Conservation (phyloP, 2,888 invertebrate species). For the Temnothorax ravouxi region DNA sequence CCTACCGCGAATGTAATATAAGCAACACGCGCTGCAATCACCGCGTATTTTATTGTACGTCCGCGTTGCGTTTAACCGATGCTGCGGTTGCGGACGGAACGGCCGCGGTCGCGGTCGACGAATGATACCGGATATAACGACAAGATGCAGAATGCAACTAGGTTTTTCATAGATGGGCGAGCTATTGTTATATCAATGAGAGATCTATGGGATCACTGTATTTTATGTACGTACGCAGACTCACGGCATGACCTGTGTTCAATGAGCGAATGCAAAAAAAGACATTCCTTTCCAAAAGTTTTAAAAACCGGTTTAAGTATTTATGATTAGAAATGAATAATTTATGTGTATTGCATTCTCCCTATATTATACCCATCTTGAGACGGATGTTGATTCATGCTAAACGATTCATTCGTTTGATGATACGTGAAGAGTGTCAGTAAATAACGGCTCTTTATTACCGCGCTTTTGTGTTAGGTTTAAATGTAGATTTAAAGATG, state of each 20-base stretch:
- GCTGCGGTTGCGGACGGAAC: slow-evolving; percentile 33
- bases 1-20: slow-evolving; percentile 14
- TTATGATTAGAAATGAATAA: neutral
- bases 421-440: neutral
- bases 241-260: no score
- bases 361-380: neutral
- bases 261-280: neutral
- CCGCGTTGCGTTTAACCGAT: slow-evolving; percentile 40
- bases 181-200: slow-evolving; percentile 8
- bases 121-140: slow-evolving; percentile 29
- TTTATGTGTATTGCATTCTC: neutral
- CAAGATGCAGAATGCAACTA: slow-evolving; percentile 31
- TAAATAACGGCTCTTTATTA: neutral
- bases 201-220: neutral
- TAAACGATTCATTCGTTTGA: neutral
- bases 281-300: neutral
- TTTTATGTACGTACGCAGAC: neutral
- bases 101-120: slow-evolving; percentile 29
- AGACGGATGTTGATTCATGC: neutral
- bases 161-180: neutral
- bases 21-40: slow-evolving; percentile 50
- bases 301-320: neutral
- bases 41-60: slow-evolving; percentile 38
- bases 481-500: neutral
- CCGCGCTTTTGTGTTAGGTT: neutral